Evolutionary conservation across 2,113 vertebrate species (phyloP).

Genomic region (Campylorhamphus procurvoides): DNA sequence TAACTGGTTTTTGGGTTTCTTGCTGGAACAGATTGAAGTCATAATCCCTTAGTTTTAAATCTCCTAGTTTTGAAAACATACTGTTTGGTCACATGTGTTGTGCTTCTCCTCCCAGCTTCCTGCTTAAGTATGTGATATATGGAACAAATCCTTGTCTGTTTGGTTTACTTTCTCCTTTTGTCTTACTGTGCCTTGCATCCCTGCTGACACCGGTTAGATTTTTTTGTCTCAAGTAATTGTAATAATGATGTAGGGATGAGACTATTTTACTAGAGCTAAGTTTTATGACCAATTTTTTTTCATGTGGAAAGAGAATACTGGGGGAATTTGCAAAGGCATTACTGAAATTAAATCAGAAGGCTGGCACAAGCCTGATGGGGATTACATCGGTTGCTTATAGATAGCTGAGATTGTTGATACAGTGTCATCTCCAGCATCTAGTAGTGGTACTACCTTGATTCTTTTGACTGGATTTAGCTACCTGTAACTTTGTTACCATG

Average conservation of each 20-base stretch:
- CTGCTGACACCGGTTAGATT: not conserved
- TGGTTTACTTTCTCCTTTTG: not conserved
- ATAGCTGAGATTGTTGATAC: not conserved
- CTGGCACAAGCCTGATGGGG: not conserved
- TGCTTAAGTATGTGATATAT: not conserved
- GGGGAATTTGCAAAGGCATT: not conserved
- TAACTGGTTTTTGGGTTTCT: not conserved
- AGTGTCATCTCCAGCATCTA: not conserved
- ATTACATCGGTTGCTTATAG: not conserved
- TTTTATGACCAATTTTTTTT: not conserved
- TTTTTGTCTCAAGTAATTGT: not conserved
- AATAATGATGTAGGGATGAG: not conserved
- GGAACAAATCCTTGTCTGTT: not conserved
- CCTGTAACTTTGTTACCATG: not conserved
- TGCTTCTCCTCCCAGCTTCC: not conserved
- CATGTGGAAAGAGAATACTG: not conserved
- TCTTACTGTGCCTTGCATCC: not conserved
- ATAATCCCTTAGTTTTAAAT: slow-evolving; percentile 21
- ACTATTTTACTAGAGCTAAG: not conserved
- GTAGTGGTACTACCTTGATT: not conserved
- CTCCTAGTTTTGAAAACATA: not conserved
- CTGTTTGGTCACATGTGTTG: not conserved
- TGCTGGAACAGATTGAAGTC: not conserved
- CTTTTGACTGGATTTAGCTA: not conserved
- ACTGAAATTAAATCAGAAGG: not conserved